phyloP scores from a whole-genome alignment of 2,113 vertebrate genomes.

The Camelus bactrianus region DNA sequence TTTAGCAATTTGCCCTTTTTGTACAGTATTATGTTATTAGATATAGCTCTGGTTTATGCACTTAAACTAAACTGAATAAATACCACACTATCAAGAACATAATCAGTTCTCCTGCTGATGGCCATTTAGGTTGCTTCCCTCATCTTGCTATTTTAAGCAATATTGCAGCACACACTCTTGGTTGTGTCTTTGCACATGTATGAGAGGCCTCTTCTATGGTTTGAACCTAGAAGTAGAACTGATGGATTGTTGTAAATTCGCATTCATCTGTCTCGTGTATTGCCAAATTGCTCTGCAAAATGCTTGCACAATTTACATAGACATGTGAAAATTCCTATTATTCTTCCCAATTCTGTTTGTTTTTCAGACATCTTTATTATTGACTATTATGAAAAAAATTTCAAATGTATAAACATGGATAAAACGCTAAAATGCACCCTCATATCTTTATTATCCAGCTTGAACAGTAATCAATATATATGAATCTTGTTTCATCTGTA shows the following conservation, averaged over 20 bases:
- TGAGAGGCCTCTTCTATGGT: neutral
- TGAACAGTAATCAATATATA: neutral
- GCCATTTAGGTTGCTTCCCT: neutral
- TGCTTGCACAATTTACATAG: neutral
- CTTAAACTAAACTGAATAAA: conserved; percentile 30
- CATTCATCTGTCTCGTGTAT: neutral
- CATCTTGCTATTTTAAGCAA: conserved; percentile 8
- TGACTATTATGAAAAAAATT: neutral
- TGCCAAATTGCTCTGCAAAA: neutral
- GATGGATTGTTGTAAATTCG: neutral
- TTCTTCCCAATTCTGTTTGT: neutral
- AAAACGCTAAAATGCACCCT: neutral
- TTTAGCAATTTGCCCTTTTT: neutral
- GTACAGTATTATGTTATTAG: neutral
- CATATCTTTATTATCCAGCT: neutral
- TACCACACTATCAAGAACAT: neutral
- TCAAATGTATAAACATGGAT: neutral
- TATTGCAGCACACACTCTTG: neutral
- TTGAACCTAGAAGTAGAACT: neutral
- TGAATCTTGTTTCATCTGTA: neutral
- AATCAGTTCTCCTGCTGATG: neutral
- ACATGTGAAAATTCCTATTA: neutral
- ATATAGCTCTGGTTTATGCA: neutral
- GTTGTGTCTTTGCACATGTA: neutral
- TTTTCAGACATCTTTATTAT: neutral